Base-by-base conservation (phyloP, 2,888 invertebrate genomes). In the Sialis lutaria region DNA sequence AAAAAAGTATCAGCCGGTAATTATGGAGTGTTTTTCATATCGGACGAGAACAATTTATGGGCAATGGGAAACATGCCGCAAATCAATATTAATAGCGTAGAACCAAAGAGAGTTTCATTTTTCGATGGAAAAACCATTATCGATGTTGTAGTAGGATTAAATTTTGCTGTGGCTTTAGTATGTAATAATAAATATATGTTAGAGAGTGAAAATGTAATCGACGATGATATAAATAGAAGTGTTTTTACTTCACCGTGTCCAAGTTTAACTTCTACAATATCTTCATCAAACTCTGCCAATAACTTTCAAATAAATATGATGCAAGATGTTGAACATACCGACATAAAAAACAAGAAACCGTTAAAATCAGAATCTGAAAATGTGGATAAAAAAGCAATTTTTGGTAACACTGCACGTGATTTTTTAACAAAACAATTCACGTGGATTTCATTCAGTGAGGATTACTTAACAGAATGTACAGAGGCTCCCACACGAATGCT, bases 401-500 rank as follows among this genome's bases (percentile, higher is more conserved):
- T 83, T 59, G 76, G 83, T n/a, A 82, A 84, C 59, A 81, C 82
- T 32, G 84, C 85, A 4, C 73, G 77, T 55, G 82, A 85, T 55
- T 86, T 82, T 64, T 63, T 86, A 45, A 81, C 80, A 12, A 71
- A 77, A 54, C 85, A 85, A 56, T 64, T 83, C 13, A 80, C 81
- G 2, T 80, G 81, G 77, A 79, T 82, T 45, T 78, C 80, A 7
- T 64, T 72, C 6, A 77, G 79, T 42, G 82, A 82, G 59, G 79
- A 80, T 56, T 73, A 77, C 55, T 61, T 78, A 44, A 72, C 75
- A 22, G 79, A 80, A 57, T 77, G 73, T 54, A 72, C 76, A 33
- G 79, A 79, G 53, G 76, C 74, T 58, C 77, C 78, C 9, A 76
- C 79, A 5, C 71, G 76, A 59, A 73, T 81, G 50, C 74, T 82